Conservation (phyloP, 2,797 vertebrate species). For the Alfaro cultratus region DNA sequence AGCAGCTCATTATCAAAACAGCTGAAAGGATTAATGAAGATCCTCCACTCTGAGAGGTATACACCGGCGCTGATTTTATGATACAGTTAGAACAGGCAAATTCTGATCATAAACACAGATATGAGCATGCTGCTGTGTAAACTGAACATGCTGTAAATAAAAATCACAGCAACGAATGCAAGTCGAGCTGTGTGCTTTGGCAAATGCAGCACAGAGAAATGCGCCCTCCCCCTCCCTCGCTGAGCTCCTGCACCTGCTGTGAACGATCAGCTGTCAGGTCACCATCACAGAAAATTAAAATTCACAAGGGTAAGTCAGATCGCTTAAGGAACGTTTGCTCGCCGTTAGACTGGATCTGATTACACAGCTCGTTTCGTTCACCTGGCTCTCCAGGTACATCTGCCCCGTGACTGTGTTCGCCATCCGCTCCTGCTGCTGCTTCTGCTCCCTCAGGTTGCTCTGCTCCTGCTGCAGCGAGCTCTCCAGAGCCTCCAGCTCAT, state of each 20-base stretch:
- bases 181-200: slow-evolving; percentile 17
- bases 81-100: slow-evolving; percentile 1
- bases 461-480: slow-evolving; percentile 86
- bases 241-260: slow-evolving; percentile 20
- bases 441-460: slow-evolving; percentile 84
- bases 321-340: not conserved
- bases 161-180: not conserved
- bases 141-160: not conserved
- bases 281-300: not conserved
- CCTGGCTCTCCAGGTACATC: slow-evolving; percentile 98
- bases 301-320: not conserved
- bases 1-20: slow-evolving; percentile 26
- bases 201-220: slow-evolving; percentile 12
- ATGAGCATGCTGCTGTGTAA: not conserved
- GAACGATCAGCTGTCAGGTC: slow-evolving; percentile 2
- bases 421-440: slow-evolving; percentile 91
- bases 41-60: slow-evolving; percentile 4
- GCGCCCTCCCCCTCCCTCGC: not conserved
- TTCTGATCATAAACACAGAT: slow-evolving; percentile 7
- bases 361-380: slow-evolving; percentile 41
- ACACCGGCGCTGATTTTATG: slow-evolving; percentile 22
- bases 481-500: slow-evolving; percentile 89
- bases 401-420: slow-evolving; percentile 94
- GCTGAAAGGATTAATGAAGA: slow-evolving; percentile 5
- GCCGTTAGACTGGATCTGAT: not conserved